phyloP scores from a whole-genome alignment of 2,797 vertebrate species.

The Pygocentrus nattereri region DNA sequence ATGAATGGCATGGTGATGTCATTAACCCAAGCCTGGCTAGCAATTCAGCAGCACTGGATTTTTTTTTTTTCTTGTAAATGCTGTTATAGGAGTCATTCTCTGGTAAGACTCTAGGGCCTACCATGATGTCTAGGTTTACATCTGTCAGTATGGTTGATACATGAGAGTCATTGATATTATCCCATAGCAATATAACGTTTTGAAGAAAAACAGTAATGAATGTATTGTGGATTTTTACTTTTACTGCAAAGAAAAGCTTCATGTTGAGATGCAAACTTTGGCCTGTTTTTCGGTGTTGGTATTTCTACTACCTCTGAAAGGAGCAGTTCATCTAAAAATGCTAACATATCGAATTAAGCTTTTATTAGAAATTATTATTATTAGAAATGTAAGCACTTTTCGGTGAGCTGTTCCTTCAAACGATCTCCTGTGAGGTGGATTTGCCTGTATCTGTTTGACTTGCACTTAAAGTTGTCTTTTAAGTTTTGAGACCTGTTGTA shows the following conservation, averaged over 20 bases:
- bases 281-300: slow-evolving; percentile 22
- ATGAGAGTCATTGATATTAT: slow-evolving; percentile 3
- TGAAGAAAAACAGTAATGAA: slow-evolving; percentile 4
- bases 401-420: background rate
- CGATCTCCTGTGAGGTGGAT: slow-evolving; percentile 20
- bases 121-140: background rate
- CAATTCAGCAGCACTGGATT: slow-evolving; percentile 7
- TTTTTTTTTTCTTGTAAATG: background rate
- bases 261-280: slow-evolving; percentile 25
- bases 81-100: background rate
- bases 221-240: slow-evolving; percentile 18
- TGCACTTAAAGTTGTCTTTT: slow-evolving; percentile 45
- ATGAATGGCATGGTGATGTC: slow-evolving; percentile 4
- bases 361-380: background rate
- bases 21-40: slow-evolving; percentile 31
- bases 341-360: background rate
- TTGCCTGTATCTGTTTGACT: slow-evolving; percentile 15
- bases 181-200: slow-evolving; percentile 11
- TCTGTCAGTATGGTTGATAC: background rate
- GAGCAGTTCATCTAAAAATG: background rate
- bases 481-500: slow-evolving; percentile 50
- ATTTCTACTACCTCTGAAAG: slow-evolving; percentile 34
- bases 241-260: slow-evolving; percentile 8
- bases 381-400: background rate
- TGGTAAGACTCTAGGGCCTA: background rate